Conservation (phyloP, 2,797 vertebrate genomes). For the Denticeps clupeoides region DNA sequence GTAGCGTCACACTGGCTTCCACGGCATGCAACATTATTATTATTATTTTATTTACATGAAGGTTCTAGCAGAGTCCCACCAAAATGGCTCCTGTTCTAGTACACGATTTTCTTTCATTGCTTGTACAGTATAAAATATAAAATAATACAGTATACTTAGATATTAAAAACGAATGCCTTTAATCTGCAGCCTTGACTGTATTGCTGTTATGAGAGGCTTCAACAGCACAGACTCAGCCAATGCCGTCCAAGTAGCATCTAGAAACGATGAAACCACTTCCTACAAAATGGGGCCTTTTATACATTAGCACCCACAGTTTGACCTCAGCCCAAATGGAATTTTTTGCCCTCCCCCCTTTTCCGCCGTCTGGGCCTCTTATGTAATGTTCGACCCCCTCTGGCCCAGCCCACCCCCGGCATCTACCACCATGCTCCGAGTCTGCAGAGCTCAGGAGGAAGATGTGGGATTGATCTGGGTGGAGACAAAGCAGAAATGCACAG, state of each 20-base stretch:
- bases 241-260: neutral
- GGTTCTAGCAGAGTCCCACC: too few species aligned
- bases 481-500: constrained; percentile 1
- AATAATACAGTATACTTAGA: too few species aligned
- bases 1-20: too few species aligned
- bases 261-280: neutral
- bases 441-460: constrained; percentile 2
- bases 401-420: constrained; percentile 12
- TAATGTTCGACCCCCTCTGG: too few species aligned
- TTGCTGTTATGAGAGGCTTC: neutral
- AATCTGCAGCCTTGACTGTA: neutral
- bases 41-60: too few species aligned
- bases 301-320: constrained; percentile 27
- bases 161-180: too few species aligned
- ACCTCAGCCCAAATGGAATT: constrained; percentile 21
- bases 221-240: neutral
- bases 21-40: too few species aligned
- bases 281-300: constrained; percentile 16
- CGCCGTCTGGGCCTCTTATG: constrained; percentile 38
- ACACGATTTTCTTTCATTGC: too few species aligned
- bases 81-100: too few species aligned
- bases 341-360: constrained; percentile 6
- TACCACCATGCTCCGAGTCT: neutral
- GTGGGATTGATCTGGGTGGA: constrained; percentile 34
- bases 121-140: too few species aligned